These are phyloP conservation scores for Achroia grisella DNA, from an alignment of 1,140 invertebrate genomes.

Conservation along the genomic window DNA sequence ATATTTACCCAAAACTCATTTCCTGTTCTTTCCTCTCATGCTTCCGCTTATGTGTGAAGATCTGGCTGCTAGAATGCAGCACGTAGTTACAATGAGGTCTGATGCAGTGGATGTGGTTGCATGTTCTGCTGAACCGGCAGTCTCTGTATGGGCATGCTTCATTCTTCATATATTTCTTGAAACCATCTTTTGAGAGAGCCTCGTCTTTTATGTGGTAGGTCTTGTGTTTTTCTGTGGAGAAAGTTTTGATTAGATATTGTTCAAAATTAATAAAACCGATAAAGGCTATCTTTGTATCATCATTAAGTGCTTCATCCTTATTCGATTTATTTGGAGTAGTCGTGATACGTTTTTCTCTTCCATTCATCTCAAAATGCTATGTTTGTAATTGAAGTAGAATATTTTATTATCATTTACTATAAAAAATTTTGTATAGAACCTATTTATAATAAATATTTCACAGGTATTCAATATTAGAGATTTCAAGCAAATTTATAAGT, in stretches of 20 bases:
- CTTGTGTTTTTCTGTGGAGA: slow-evolving; percentile 95
- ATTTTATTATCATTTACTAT: too few relatives aligned
- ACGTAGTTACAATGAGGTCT: slow-evolving; percentile 96
- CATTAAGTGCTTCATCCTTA: too few relatives aligned
- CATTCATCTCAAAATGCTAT: not conserved
- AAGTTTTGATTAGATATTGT: slow-evolving; percentile 1
- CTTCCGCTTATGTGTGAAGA: slow-evolving; percentile 98
- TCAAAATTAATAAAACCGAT: too few relatives aligned
- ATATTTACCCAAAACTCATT: slow-evolving; percentile 60
- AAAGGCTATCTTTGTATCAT: not conserved
- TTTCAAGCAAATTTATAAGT: too few relatives aligned
- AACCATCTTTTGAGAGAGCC: slow-evolving; percentile 94
- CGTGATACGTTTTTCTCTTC: too few relatives aligned
- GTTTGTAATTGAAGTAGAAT: too few relatives aligned
- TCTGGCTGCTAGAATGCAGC: slow-evolving; percentile 94
- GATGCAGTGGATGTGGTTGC: slow-evolving; percentile 99
- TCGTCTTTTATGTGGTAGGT: slow-evolving; percentile 99
- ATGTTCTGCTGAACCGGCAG: slow-evolving; percentile 94
- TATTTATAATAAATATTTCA: too few relatives aligned
- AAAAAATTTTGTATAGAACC: too few relatives aligned
- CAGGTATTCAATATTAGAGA: too few relatives aligned
- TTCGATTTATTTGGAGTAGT: not conserved
- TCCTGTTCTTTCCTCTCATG: slow-evolving; percentile 95
- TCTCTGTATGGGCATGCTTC: slow-evolving; percentile 93
- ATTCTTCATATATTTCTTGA: slow-evolving; percentile 99